Evolutionary conservation across 1,140 invertebrate species (phyloP).

Genomic region (Saccostrea glomerata): DNA sequence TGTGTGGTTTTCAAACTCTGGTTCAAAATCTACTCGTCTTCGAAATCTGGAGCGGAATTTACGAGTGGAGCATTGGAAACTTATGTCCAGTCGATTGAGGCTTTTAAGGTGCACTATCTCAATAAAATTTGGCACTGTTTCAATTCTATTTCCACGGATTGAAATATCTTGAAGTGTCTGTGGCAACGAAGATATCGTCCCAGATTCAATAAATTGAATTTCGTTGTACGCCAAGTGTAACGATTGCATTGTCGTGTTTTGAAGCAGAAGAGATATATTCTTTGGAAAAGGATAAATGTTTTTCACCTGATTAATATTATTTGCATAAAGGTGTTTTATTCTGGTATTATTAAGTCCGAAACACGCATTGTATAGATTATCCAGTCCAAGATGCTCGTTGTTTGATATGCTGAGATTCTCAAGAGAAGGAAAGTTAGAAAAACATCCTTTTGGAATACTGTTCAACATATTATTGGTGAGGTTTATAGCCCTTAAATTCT

Average conservation of each 20-base stretch:
- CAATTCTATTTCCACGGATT: neutral
- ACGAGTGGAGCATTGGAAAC: neutral
- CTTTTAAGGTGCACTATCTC: neutral
- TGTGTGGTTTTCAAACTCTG: neutral
- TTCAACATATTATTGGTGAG: neutral
- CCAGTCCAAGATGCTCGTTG: neutral
- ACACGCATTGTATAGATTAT: neutral
- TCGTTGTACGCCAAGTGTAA: conserved; percentile 5
- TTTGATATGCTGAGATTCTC: neutral
- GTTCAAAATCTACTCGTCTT: neutral
- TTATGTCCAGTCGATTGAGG: neutral
- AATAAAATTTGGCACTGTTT: neutral
- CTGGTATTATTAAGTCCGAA: neutral
- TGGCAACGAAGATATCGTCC: neutral
- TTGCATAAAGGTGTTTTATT: neutral
- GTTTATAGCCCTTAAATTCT: neutral
- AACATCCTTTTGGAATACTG: neutral
- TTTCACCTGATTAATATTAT: neutral
- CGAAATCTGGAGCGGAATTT: neutral
- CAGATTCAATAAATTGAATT: neutral
- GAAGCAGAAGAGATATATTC: neutral
- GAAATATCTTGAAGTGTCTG: neutral
- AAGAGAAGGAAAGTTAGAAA: neutral
- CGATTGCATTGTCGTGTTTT: neutral
- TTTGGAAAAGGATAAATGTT: neutral